Conservation (phyloP, 2,888 invertebrate species). For the Pemphredon lugubris region DNA sequence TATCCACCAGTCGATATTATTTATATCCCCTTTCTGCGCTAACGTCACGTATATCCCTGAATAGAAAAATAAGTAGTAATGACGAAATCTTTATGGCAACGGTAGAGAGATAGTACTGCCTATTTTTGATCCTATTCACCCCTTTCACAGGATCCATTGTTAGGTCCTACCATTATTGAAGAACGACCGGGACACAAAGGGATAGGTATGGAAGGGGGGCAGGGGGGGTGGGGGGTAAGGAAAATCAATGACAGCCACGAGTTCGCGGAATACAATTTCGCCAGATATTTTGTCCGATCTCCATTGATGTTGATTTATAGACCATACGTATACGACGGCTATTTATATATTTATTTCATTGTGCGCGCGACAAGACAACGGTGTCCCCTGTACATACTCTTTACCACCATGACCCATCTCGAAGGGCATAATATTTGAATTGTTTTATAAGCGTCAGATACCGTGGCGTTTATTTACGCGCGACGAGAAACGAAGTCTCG, state of each 20-base stretch:
- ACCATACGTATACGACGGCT: constrained; percentile 26
- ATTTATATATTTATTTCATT: constrained; percentile 35
- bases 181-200: constrained; percentile 14
- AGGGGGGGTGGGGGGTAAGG: too few species aligned
- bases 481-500: too few species aligned
- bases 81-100: too few species aligned
- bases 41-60: too few species aligned
- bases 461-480: neutral
- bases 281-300: constrained; percentile 31
- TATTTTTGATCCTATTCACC: neutral
- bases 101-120: too few species aligned
- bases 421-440: too few species aligned
- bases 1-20: neutral
- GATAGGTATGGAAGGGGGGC: too few species aligned
- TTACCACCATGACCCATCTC: too few species aligned
- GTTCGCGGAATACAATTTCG: constrained; percentile 33
- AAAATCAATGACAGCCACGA: constrained; percentile 38
- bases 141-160: constrained; percentile 6
- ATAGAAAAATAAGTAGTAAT: too few species aligned
- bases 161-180: constrained; percentile 29
- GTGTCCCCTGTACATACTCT: too few species aligned
- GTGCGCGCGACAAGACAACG: too few species aligned
- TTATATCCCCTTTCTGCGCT: neutral
- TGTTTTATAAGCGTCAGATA: too few species aligned
- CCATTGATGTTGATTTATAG: constrained; percentile 48